A percentile compares a stretch with the other conserved stretches of the same genome.
These are phyloP conservation scores for Standfussiana lucernea DNA, from an alignment of 2,888 invertebrate genomes.

Conservation along the genomic window DNA sequence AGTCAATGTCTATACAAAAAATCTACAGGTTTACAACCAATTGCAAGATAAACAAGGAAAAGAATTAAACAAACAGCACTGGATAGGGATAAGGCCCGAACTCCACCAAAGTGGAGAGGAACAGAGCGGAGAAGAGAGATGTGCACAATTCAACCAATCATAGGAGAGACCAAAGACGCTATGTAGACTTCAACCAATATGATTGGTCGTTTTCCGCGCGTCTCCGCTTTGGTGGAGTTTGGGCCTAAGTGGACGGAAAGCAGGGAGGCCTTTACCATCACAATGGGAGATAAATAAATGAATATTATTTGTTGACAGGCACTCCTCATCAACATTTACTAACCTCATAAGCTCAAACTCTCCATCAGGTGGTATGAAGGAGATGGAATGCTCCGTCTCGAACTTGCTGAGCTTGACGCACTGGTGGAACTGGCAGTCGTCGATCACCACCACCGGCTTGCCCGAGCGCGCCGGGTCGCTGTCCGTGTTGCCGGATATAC, in stretches of 20 bases:
- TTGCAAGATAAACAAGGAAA: neutral
- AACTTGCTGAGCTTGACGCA: conserved; percentile 99
- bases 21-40: neutral
- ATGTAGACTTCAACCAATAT: neutral
- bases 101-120: no score
- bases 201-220: neutral
- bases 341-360: conserved; percentile 99
- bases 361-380: conserved; percentile 99
- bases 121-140: no score
- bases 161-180: no score
- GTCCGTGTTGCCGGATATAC: conserved; percentile 93
- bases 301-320: neutral
- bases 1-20: neutral
- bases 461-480: conserved; percentile 96
- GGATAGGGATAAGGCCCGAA: no score
- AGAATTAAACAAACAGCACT: neutral
- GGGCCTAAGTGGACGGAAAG: no score
- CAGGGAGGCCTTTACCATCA: neutral
- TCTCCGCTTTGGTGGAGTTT: neutral
- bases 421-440: conserved; percentile 99
- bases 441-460: conserved; percentile 99
- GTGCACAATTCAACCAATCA: no score
- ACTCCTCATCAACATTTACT: conserved; percentile 45
- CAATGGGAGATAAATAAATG: neutral
- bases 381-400: conserved; percentile 99